A percentile compares a stretch with the other conserved stretches of the same genome.
Evolutionary conservation across 2,797 vertebrate species (phyloP).

Genomic region (Taenioides sp.): DNA sequence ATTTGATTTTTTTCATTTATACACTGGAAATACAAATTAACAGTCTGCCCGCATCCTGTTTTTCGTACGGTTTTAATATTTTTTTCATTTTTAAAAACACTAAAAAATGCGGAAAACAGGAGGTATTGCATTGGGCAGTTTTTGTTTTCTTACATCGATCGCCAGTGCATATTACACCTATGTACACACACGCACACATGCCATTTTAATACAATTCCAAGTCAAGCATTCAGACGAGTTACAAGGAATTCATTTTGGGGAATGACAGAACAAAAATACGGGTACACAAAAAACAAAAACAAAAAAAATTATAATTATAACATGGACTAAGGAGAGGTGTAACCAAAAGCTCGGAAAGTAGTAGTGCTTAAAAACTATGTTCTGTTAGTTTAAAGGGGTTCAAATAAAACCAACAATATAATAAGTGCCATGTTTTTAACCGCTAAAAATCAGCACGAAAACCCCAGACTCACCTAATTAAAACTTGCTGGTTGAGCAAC

Average conservation of each 20-base stretch:
- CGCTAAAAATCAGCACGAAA: constrained; percentile 49
- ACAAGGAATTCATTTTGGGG: constrained; percentile 25
- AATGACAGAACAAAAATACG: not conserved
- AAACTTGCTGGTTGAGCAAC: constrained; percentile 96
- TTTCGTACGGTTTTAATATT: not conserved
- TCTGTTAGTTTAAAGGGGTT: constrained; percentile 25
- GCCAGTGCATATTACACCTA: constrained; percentile 47
- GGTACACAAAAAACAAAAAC: constrained; percentile 6
- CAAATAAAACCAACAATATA: constrained; percentile 37
- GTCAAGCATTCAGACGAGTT: constrained; percentile 47
- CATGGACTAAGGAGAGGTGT: constrained; percentile 68
- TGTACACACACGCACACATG: constrained; percentile 13
- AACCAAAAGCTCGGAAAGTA: constrained; percentile 78
- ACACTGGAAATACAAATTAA: constrained; percentile 10
- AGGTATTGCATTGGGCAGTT: constrained; percentile 15
- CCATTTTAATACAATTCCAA: constrained; percentile 13
- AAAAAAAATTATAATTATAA: constrained; percentile 28
- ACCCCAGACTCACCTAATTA: constrained; percentile 73
- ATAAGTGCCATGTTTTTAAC: constrained; percentile 75
- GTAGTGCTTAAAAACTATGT: constrained; percentile 69
- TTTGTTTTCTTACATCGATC: constrained; percentile 27
- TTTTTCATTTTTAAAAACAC: constrained; percentile 5
- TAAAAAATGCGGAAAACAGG: constrained; percentile 31
- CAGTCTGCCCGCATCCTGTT: constrained; percentile 2
- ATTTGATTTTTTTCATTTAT: not conserved